These are phyloP conservation scores for Drosophila parvula DNA, from an alignment of 1,140 invertebrate species.

Conservation along the genomic window DNA sequence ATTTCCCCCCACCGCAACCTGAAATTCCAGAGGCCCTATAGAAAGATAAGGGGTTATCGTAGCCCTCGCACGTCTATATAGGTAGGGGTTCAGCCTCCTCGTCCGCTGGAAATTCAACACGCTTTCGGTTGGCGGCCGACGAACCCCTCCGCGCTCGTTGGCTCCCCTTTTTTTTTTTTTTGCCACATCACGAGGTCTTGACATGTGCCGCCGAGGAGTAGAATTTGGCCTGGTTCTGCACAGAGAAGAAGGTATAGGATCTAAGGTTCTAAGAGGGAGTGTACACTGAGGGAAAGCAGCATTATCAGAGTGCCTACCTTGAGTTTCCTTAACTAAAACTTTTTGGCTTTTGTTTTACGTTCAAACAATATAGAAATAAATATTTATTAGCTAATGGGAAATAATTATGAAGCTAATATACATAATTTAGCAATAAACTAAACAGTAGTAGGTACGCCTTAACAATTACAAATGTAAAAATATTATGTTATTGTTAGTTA, in stretches of 20 bases:
- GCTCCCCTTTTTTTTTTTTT: background rate
- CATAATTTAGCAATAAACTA: background rate
- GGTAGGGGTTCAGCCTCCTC: conserved; percentile 43
- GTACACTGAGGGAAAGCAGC: background rate
- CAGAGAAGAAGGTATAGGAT: conserved; percentile 3
- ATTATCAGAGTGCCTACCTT: background rate
- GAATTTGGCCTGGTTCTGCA: conserved; percentile 9
- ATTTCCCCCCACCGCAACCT: background rate
- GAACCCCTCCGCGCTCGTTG: background rate
- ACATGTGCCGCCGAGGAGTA: conserved; percentile 32
- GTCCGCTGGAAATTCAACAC: conserved; percentile 43
- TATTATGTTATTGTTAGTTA: background rate
- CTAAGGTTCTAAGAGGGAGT: background rate
- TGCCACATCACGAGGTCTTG: conserved; percentile 31
- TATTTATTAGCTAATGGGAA: background rate
- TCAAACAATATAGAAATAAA: background rate
- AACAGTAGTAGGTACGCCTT: background rate
- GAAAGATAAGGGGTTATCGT: conserved; percentile 71
- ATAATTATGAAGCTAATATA: no score
- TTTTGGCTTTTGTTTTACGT: background rate
- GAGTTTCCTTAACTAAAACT: no score
- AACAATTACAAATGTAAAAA: background rate
- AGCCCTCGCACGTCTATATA: background rate
- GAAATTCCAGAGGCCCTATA: conserved; percentile 53
- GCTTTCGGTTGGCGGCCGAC: background rate